Percentiles rank a stretch among this genome's conserved stretches.
Evolutionary conservation across 1,140 invertebrate genomes (phyloP).

Genomic region (Megathymus violae): DNA sequence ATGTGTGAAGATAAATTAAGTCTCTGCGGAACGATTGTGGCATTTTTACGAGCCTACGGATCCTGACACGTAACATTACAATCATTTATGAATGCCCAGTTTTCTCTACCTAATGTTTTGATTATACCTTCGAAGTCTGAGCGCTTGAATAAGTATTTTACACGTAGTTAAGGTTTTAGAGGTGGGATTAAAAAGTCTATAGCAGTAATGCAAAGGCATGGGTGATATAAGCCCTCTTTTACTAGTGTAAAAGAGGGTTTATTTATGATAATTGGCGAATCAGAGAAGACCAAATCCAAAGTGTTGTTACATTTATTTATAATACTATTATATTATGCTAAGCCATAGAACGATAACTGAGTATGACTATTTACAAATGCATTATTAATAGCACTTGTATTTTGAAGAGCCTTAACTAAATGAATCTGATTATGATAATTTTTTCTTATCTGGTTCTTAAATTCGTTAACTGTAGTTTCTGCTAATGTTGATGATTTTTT

Average conservation of each 20-base stretch:
- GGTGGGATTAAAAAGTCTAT: conserved; percentile 19
- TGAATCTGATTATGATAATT: conserved; percentile 11
- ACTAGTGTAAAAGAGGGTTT: conserved; percentile 14
- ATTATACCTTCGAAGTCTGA: conserved; percentile 20
- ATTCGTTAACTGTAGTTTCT: conserved; percentile 11
- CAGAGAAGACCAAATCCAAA: too few species aligned
- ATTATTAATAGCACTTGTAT: conserved; percentile 4
- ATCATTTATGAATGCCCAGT: conserved; percentile 27
- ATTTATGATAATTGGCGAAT: too few species aligned
- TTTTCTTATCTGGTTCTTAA: conserved; percentile 8
- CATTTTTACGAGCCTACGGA: too few species aligned
- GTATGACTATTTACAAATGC: neutral
- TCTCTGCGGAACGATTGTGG: too few species aligned
- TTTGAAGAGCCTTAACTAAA: conserved; percentile 6
- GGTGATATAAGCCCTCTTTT: conserved; percentile 25
- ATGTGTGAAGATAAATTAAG: too few species aligned
- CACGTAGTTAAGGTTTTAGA: conserved; percentile 3
- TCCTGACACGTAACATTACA: too few species aligned
- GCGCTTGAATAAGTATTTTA: conserved; percentile 11
- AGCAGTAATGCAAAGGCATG: conserved; percentile 3
- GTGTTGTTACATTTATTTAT: too few species aligned
- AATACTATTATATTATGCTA: too few species aligned
- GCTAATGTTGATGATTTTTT: conserved; percentile 8
- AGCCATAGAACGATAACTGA: too few species aligned
- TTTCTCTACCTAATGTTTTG: conserved; percentile 3